Percentiles rank a stretch among this genome's conserved stretches.
phyloP scores from a whole-genome alignment of 2,797 vertebrate species.

The Bradypodion pumilum region DNA sequence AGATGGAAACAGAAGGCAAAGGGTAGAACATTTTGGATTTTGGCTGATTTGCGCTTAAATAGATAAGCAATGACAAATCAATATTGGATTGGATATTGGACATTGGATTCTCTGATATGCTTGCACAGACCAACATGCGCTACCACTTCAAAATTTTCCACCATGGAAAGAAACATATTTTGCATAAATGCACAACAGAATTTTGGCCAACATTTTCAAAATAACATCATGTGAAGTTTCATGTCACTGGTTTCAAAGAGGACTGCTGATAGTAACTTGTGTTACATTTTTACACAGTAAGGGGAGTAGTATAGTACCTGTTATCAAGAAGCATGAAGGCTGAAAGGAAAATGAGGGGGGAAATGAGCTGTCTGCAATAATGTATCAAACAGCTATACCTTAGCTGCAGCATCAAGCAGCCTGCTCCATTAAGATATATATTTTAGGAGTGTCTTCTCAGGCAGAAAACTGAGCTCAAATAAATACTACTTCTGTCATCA shows the following conservation, averaged over 20 bases:
- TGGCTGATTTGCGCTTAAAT: too few species aligned
- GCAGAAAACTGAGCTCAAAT: conserved; percentile 33
- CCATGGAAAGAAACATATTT: too few species aligned
- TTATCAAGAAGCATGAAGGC: background rate
- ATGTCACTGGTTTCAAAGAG: background rate
- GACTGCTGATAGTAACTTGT: background rate
- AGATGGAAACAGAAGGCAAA: too few species aligned
- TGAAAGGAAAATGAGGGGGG: background rate
- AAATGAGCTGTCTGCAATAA: background rate
- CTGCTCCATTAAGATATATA: background rate
- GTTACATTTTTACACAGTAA: background rate
- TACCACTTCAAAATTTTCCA: too few species aligned
- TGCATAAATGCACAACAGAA: too few species aligned
- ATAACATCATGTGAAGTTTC: background rate
- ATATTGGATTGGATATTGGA: too few species aligned
- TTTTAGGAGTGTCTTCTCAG: background rate
- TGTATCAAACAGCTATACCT: background rate
- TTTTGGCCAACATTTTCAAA: too few species aligned
- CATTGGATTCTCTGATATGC: too few species aligned
- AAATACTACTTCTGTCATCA: conserved; percentile 29
- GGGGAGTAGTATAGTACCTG: background rate
- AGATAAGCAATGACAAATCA: too few species aligned
- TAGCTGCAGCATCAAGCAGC: conserved; percentile 4
- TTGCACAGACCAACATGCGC: too few species aligned
- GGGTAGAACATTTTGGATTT: too few species aligned